Base-by-base conservation (phyloP, 2,888 invertebrate species). In the Archips xylosteana region DNA sequence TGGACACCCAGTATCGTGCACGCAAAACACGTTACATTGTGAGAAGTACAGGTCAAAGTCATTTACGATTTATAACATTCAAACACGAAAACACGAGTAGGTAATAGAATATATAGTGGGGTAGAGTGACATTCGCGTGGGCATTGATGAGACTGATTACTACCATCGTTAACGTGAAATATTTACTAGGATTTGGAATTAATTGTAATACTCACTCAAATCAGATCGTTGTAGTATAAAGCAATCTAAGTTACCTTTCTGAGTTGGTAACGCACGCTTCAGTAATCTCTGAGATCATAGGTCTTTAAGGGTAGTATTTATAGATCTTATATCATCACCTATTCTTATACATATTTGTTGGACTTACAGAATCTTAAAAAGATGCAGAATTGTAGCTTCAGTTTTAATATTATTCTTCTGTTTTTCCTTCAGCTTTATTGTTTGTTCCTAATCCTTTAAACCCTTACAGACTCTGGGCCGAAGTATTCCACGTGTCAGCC, bases 401-500 rank as follows among this genome's bases (percentile, higher is more conserved):
- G 23, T 23, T 23, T 1, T 23, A 23, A 23, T 23, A 23, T 23
- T 23, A 42, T 42, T 42, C 8, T 12, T 49, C 1, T 5, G n/a
- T 49, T 49, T 5, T 49, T 13, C n/a, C 4, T 49, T 13, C 6
- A 49, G 13, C 13, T 49, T n/a, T 4, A 54, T 54, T 3, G 54
- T 51, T 36, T n/a, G 36, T 51, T 32, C 36, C 23, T 71, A 47
- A 62, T 5, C 47, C 2, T 23, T 45, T 3, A 42, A 39, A 71
- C 23, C 5, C 80, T 86, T 95, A 84, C 96, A 98, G 99, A 95
- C 95, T 99, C 89, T 99, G 99, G 99, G 99, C 99, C 81, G 99
- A 99, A 95, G 99, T 99, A 86, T 99, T 99, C 94, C 98, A 99
- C 94, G 99, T 99, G 86, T 98, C 98, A 82, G 98, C 98, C 70